Conservation (phyloP, 2,888 invertebrate genomes). For the Lampropteryx suffumata region DNA sequence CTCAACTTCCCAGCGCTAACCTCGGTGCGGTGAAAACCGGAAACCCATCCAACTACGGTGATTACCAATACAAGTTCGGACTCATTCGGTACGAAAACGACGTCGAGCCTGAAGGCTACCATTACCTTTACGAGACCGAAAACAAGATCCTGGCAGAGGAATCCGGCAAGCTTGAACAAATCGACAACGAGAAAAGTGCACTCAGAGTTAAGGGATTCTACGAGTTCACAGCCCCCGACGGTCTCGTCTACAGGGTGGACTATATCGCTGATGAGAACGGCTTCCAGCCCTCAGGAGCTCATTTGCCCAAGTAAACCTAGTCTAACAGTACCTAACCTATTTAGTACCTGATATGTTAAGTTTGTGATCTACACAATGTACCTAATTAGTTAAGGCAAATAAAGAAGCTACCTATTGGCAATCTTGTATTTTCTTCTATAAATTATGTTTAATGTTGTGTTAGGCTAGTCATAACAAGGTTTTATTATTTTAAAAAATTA, state of each 20-base stretch:
- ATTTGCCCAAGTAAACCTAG: constrained; percentile 58
- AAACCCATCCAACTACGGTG: constrained; percentile 24
- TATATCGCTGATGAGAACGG: constrained; percentile 77
- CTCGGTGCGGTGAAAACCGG: constrained; percentile 14
- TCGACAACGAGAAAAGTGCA: constrained; percentile 55
- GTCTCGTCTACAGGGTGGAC: constrained; percentile 73
- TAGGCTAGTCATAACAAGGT: too few relatives aligned
- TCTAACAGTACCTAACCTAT: constrained; percentile 29
- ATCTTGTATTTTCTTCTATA: constrained; percentile 15
- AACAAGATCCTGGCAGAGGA: constrained; percentile 77
- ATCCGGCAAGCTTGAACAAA: constrained; percentile 62
- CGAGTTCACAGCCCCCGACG: constrained; percentile 71
- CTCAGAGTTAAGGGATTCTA: constrained; percentile 70
- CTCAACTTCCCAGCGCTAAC: constrained; percentile 11
- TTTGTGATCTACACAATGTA: constrained; percentile 27
- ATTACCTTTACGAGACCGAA: constrained; percentile 76
- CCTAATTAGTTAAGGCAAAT: constrained; percentile 29
- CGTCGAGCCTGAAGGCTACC: constrained; percentile 64
- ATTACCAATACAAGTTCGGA: constrained; percentile 68
- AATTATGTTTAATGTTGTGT: too few relatives aligned
- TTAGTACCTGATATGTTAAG: constrained; percentile 20
- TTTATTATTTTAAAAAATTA: too few relatives aligned
- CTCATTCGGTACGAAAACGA: constrained; percentile 72
- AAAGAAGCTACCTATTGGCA: constrained; percentile 30
- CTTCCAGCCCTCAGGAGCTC: constrained; percentile 62